These are phyloP conservation scores for Lethrus apterus DNA, from an alignment of 1,140 invertebrate genomes.

Conservation along the genomic window DNA sequence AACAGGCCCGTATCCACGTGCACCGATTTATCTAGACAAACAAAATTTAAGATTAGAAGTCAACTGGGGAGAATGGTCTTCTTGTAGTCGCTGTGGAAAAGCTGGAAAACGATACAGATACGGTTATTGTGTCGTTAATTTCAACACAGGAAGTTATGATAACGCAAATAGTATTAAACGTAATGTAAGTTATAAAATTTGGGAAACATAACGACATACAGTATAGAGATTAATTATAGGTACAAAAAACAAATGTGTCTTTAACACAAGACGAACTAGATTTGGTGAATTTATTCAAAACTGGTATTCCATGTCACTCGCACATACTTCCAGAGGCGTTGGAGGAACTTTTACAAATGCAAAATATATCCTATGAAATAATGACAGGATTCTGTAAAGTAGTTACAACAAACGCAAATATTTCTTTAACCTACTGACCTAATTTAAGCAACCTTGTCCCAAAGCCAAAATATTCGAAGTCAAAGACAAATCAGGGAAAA, in stretches of 20 bases:
- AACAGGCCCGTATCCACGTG: constrained; percentile 27
- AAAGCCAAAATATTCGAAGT: constrained; percentile 47
- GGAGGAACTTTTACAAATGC: constrained; percentile 38
- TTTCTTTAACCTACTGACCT: not conserved
- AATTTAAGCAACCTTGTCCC: constrained; percentile 44
- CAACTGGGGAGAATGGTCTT: constrained; percentile 52
- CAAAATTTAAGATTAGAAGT: constrained; percentile 41
- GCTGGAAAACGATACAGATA: constrained; percentile 47
- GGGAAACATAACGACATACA: too few relatives aligned
- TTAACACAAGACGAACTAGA: constrained; percentile 21
- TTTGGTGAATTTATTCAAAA: constrained; percentile 43
- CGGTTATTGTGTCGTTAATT: constrained; percentile 50
- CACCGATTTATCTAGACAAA: constrained; percentile 31
- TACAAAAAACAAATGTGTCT: too few relatives aligned
- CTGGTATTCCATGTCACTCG: constrained; percentile 55
- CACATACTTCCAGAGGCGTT: constrained; percentile 44
- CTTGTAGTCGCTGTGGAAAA: constrained; percentile 53
- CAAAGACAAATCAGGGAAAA: constrained; percentile 43
- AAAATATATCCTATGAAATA: constrained; percentile 48
- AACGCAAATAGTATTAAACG: not conserved
- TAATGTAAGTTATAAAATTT: too few relatives aligned
- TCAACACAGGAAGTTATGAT: constrained; percentile 8
- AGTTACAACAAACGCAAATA: constrained; percentile 15
- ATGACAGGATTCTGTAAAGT: constrained; percentile 53
- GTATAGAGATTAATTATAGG: too few relatives aligned